These are phyloP conservation scores for Scaptomyza hsui DNA, from an alignment of 1,140 invertebrate genomes.

Conservation along the genomic window DNA sequence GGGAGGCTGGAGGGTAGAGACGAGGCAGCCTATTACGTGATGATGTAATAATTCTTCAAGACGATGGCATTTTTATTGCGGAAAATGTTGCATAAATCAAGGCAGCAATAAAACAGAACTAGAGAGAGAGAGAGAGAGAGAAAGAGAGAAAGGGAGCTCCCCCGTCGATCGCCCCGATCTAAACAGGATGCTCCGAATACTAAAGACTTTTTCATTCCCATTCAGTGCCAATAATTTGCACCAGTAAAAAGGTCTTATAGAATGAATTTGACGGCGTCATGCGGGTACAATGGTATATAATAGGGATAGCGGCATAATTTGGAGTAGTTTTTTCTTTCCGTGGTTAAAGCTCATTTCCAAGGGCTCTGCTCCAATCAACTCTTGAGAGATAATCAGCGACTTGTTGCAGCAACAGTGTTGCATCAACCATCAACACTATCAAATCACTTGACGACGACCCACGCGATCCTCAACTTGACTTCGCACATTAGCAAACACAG, in stretches of 20 bases:
- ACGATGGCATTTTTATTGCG: constrained; percentile 77
- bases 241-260: constrained; percentile 41
- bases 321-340: constrained; percentile 24
- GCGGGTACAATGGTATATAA: constrained; percentile 27
- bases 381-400: constrained; percentile 57
- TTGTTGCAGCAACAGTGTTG: constrained; percentile 65
- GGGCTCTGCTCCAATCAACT: constrained; percentile 44
- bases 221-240: constrained; percentile 61
- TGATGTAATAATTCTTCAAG: constrained; percentile 79
- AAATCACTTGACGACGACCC: constrained; percentile 32
- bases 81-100: constrained; percentile 81
- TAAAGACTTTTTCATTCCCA: constrained; percentile 52
- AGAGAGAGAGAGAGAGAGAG: too few species aligned
- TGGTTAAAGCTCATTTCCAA: constrained; percentile 43
- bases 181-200: constrained; percentile 69
- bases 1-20: constrained; percentile 25
- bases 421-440: constrained; percentile 16
- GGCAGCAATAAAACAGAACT: constrained; percentile 76
- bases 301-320: constrained; percentile 58
- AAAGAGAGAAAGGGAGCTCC: too few species aligned
- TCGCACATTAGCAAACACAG: constrained; percentile 60
- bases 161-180: constrained; percentile 44
- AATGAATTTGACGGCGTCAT: constrained; percentile 62
- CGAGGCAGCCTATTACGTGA: constrained; percentile 70
- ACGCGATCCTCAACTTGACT: constrained; percentile 48